Evolutionary conservation across 1,140 invertebrate species (phyloP).

Genomic region (Neuroterus valhalla): DNA sequence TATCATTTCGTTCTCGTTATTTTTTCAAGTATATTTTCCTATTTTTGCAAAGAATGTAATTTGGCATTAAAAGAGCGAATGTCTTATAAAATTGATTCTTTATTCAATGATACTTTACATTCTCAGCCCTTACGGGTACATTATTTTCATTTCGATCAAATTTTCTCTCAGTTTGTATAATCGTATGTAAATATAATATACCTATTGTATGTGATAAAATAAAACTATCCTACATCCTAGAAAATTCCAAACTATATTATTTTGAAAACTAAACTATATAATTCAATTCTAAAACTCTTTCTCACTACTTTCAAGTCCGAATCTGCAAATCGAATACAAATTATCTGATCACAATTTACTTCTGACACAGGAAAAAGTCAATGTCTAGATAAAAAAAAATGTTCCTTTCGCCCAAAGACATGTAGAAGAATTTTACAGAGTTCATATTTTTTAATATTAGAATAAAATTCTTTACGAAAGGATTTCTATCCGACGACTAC

Average conservation of each 20-base stretch:
- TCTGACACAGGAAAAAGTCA: too few relatives aligned
- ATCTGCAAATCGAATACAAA: background rate
- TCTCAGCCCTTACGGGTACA: background rate
- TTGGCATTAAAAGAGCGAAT: background rate
- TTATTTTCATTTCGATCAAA: background rate
- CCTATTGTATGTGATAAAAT: background rate
- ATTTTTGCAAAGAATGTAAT: too few relatives aligned
- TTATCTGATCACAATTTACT: too few relatives aligned
- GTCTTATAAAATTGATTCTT: slow-evolving; percentile 12
- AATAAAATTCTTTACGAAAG: background rate
- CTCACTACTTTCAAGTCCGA: background rate
- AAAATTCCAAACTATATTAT: too few relatives aligned
- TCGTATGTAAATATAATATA: background rate
- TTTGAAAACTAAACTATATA: too few relatives aligned
- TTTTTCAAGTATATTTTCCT: too few relatives aligned
- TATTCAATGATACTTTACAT: slow-evolving; percentile 21
- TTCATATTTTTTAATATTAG: background rate
- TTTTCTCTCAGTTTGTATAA: background rate
- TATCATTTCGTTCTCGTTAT: too few relatives aligned
- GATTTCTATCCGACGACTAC: background rate
- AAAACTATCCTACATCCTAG: background rate
- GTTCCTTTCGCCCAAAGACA: too few relatives aligned
- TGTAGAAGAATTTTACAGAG: too few relatives aligned
- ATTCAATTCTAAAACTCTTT: too few relatives aligned
- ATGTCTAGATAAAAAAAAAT: too few relatives aligned